These are phyloP conservation scores for Cheumatopsyche charites DNA, from an alignment of 1,140 invertebrate species.

Conservation along the genomic window DNA sequence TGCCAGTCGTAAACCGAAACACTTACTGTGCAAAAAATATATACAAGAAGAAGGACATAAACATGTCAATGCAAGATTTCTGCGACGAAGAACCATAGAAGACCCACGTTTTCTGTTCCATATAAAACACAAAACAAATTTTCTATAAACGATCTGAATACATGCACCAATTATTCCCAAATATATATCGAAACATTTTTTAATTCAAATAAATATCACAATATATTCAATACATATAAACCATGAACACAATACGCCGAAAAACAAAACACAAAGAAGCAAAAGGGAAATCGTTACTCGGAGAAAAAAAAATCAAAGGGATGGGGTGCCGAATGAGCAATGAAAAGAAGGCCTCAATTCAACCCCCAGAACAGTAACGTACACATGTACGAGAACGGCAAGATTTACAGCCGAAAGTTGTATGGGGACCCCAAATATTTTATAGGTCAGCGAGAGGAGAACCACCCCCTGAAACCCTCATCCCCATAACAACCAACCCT, in stretches of 20 bases:
- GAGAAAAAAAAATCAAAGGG: background rate
- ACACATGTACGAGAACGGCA: background rate
- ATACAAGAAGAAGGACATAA: conserved; percentile 2
- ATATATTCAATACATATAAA: conserved; percentile 22
- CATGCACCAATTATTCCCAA: no score
- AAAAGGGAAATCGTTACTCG: no score
- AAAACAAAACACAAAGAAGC: no score
- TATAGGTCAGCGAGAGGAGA: conserved; percentile 33
- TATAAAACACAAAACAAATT: no score
- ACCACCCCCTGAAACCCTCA: no score
- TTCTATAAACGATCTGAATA: no score
- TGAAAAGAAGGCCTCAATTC: conserved; percentile 16
- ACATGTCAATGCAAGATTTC: conserved; percentile 20
- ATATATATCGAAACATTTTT: no score
- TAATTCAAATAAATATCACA: no score
- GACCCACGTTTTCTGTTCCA: background rate
- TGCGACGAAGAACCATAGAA: background rate
- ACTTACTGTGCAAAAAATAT: background rate
- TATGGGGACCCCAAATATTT: conserved; percentile 19
- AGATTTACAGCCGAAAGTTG: conserved; percentile 38
- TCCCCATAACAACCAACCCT: no score
- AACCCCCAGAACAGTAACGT: background rate
- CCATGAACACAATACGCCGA: conserved; percentile 10
- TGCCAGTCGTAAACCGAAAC: conserved; percentile 6
- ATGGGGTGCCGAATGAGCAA: conserved; percentile 10